Evolutionary conservation across 2,888 invertebrate genomes (phyloP), one percentile per base, ranked within the genome.

Genomic region (Oligia fasciuncula): DNA sequence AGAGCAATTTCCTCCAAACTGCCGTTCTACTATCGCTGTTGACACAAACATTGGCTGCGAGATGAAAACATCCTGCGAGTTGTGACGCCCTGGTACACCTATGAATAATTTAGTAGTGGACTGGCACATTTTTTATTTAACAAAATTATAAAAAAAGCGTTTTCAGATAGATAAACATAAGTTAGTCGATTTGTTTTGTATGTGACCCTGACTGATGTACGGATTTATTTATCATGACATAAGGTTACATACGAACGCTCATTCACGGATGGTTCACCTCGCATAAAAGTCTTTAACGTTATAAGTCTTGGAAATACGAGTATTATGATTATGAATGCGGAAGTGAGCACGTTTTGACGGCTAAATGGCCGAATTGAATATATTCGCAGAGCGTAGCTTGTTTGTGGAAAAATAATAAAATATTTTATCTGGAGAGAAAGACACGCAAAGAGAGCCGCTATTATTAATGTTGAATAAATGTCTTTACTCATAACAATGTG

Each of bases 51-150:
- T 91, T 91, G 66, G 76, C 46, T 83, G 87, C 79, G 86, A 90
- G 88, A 90, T 88, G 92, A 94, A 95, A 95, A 95, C 95, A 95
- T 95, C 95, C 94, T 92, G 91, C 88, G 79, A 76, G 70, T 66
- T 78, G 78, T 88, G 87, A 79, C 62, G 77, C 79, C 83, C 81
- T 89, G 68, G 87, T 90, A 80, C 76, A 90, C 73, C 77, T 87
- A 83, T 40, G 80, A 88, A 90, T 76, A 70, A 78, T 87, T 86
- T 89, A 91, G 88, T 83, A 81, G 80, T 80, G 86, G 83, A 49
- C 82, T 54, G 14, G 46, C 1, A 19, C 0, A 2, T 46, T 65
- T 72, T 57, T 65, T 51, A 14, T 70, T 62, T 35, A 8, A 4
- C 0, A 43, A 23, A 29, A 6, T 62, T 54, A 14, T 19, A 17